phyloP scores from a whole-genome alignment of 2,888 invertebrate genomes.

The Lochmaea crataegi region DNA sequence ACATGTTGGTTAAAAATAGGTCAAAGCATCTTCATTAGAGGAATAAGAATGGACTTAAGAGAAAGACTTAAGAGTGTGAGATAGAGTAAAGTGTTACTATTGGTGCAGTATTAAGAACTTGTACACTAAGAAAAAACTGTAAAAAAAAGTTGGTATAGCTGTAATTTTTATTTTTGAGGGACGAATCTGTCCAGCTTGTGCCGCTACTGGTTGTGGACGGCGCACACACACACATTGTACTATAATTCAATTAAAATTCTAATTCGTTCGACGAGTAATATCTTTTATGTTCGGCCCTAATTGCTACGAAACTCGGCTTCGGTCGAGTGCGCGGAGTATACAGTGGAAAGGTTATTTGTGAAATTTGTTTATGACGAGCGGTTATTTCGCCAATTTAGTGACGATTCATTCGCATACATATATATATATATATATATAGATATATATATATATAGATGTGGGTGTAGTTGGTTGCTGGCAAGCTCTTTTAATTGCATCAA shows the following conservation, averaged over 20 bases:
- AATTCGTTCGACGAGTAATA: conserved; percentile 59
- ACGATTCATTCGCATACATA: conserved; percentile 22
- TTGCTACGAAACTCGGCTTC: conserved; percentile 51
- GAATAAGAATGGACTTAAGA: no score
- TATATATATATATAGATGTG: conserved; percentile 3
- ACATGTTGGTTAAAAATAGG: no score
- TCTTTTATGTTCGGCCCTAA: conserved; percentile 57
- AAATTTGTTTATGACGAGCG: conserved; percentile 36
- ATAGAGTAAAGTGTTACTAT: no score
- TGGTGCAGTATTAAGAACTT: no score
- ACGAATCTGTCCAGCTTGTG: neutral
- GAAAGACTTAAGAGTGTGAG: no score
- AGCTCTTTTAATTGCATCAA: conserved; percentile 27
- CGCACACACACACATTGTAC: conserved; percentile 52
- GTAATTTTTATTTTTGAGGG: no score
- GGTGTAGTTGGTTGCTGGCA: conserved; percentile 13
- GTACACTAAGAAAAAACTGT: no score
- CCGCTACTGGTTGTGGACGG: conserved; percentile 9
- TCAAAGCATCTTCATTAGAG: no score
- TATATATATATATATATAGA: conserved; percentile 1
- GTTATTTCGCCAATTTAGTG: conserved; percentile 34
- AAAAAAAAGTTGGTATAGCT: no score
- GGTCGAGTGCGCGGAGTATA: conserved; percentile 13
- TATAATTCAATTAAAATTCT: conserved; percentile 59
- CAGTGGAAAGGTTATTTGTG: conserved; percentile 37